Evolutionary conservation across 2,113 vertebrate genomes (phyloP).

Genomic region (Larimichthys crocea): DNA sequence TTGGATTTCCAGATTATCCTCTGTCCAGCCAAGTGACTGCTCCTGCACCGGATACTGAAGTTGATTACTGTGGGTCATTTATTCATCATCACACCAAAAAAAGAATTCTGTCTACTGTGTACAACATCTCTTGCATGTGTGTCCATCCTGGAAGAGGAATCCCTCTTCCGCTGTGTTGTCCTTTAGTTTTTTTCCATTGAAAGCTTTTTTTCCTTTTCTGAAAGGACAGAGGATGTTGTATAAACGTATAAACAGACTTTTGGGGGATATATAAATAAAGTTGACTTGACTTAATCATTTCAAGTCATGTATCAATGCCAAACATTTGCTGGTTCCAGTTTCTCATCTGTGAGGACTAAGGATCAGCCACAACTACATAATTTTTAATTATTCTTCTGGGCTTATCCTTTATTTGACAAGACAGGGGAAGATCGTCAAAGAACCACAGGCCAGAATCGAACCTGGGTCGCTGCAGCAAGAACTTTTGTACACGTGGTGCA

Average conservation of each 20-base stretch:
- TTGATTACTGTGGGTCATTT: no score
- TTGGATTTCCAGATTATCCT: neutral
- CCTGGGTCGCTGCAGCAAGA: no score
- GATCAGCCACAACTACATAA: neutral
- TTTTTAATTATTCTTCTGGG: neutral
- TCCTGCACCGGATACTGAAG: neutral
- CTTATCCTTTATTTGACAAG: no score
- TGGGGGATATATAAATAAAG: no score
- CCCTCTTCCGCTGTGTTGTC: no score
- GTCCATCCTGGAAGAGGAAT: neutral
- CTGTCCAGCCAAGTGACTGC: neutral
- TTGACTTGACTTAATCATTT: neutral
- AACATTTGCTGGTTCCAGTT: neutral
- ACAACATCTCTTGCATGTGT: neutral
- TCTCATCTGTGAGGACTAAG: neutral
- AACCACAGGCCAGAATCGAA: no score
- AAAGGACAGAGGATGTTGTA: no score
- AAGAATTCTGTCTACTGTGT: neutral
- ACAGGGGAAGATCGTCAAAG: no score
- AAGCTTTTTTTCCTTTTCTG: neutral
- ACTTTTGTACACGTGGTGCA: no score
- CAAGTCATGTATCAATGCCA: neutral
- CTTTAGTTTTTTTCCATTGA: neutral
- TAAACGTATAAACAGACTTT: neutral
- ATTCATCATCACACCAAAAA: no score